Conservation (phyloP, 30 jellyfish, hydroid and myxozoan species). For the Chironex yamaguchii region DNA sequence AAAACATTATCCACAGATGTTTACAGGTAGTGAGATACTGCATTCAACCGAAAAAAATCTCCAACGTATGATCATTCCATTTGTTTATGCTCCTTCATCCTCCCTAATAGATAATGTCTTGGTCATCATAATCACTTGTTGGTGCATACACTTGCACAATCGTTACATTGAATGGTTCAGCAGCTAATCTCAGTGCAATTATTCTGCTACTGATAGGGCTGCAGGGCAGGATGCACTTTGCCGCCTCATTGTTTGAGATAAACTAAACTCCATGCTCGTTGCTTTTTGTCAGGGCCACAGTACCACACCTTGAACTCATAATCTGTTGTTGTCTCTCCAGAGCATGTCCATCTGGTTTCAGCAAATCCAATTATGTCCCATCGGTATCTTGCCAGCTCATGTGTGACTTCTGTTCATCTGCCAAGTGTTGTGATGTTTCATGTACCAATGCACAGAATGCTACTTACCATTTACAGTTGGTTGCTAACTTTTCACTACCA, state of each 20-base stretch:
- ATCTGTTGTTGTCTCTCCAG: constrained; percentile 3
- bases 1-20: no score
- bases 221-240: not conserved
- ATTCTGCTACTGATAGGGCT: constrained; percentile 16
- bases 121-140: constrained; percentile 11
- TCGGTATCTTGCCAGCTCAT: no score
- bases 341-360: constrained; percentile 48
- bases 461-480: no score
- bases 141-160: constrained; percentile 48
- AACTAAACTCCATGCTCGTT: constrained; percentile 11
- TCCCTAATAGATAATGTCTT: no score
- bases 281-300: constrained; percentile 26
- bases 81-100: no score
- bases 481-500: no score
- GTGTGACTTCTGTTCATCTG: no score
- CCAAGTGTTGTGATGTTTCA: no score
- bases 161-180: constrained; percentile 17
- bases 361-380: constrained; percentile 35
- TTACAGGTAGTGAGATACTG: no score
- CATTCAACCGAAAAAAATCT: no score
- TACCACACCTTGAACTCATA: constrained; percentile 44
- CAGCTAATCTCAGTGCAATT: constrained; percentile 5
- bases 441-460: no score
- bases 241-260: not conserved
- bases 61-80: no score